Base-by-base conservation (phyloP, 2,888 invertebrate species). In the Drepanosiphum platanoidis region DNA sequence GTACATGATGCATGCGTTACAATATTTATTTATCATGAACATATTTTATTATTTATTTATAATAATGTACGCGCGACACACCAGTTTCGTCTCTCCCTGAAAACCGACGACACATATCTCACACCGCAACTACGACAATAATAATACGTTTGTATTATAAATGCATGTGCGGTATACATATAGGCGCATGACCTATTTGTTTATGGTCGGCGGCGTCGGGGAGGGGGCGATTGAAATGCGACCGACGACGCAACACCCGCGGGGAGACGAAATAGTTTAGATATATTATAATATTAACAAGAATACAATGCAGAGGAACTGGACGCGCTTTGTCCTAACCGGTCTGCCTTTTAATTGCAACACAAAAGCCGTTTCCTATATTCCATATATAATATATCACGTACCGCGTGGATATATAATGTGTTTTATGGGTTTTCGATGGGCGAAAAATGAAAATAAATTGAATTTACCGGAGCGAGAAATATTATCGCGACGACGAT, bases 301-400 rank as follows among this genome's bases (percentile, higher is more conserved):
- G 84, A 52, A 68, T 36, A 84, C 68, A 84, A 84, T 68, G 52
- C 68, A 75, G 22, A 84, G 75, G 75, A 84, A 75, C 68, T 58
- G 66, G 36, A 68, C 39, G 52, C 7, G 22, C 27, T 34, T 68
- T 66, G 74, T 75, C 83, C 75, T 84, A 75, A 18, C 34, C 9
- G 36, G 68, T 75, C 36, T 58, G 84, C 22, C 0, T 66, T 84
- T 84, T 84, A 84, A 84, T 84, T 75, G 52, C 52, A 18, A 77
- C 27, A 84, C 77, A 84, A 84, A 84, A 68, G 77, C 52, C 68
- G n/a, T 75, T 75, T 77, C 77, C 77, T 52, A 52, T 77, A 30
- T 46, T 64, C 34, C n/a, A n/a, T n/a, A n/a, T n/a, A n/a, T n/a
- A n/a, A n/a, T n/a, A n/a, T n/a, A n/a, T n/a, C 34, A 22, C 13